Evolutionary conservation across 1,140 invertebrate species (phyloP), one percentile per base, ranked within the genome.

Genomic region (Drosophila ironensis): DNA sequence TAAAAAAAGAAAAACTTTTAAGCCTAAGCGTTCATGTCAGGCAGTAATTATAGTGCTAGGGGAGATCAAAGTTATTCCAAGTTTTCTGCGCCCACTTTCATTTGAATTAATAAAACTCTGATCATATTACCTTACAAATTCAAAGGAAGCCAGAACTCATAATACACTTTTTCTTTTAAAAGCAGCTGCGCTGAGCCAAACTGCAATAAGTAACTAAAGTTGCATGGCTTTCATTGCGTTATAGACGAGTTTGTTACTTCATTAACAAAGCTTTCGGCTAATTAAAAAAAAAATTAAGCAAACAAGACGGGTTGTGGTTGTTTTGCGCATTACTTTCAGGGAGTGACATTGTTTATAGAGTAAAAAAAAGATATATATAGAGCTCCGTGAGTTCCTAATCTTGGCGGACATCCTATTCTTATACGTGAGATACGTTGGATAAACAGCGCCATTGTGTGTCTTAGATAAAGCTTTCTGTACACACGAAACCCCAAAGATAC

Each of bases 391-490:
- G 14, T 37, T 37, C 14, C 14, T n/a, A n/a, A n/a, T 33, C n/a
- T 33, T 12, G 5, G 14, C 56, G 56, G 54, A 47, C 41, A 63
- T 60, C 54, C 56, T 63, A 25, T 66, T 33, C 44, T 46, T 19
- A 4, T 25, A 54, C 28, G 22, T 20, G n/a, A 68, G 48, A 68
- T 68, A 68, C 19, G 30, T 38, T 30, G 11, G 19, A 12, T 24
- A 46, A 28, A 68, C 46, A 53, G 25, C 14, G 12, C 19, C 11
- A 24, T 41, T 75, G 64, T 75, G 48, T 80, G 51, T 48, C 22
- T 37, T 54, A 52, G 75, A 80, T 75, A 80, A 75, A 78, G 46
- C 67, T 72, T 50, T 48, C 16, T 19, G 14, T 22, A 68, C 63
- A 63, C 54, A 73, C 33, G n/a, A n/a, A 37, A 46, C 46, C 40